phyloP scores from a whole-genome alignment of 2,888 invertebrate species.

The Saturnia pavonia region DNA sequence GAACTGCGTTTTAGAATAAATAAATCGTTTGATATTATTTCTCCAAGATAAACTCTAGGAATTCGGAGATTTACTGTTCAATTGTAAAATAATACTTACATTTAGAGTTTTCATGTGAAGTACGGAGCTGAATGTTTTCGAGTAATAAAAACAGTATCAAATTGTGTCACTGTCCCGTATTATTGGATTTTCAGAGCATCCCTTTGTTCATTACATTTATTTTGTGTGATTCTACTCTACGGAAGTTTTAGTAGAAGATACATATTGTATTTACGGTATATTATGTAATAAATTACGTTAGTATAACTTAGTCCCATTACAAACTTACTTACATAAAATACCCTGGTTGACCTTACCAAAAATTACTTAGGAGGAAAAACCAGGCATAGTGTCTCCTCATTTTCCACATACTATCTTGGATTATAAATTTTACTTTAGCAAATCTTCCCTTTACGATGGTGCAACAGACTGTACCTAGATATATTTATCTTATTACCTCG shows the following conservation, averaged over 20 bases:
- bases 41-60: too few species aligned
- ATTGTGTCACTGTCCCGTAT: not conserved
- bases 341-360: too few species aligned
- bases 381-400: not conserved
- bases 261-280: not conserved
- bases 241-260: not conserved
- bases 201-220: not conserved
- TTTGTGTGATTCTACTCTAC: not conserved
- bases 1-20: not conserved
- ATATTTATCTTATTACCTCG: too few species aligned
- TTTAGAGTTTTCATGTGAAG: not conserved
- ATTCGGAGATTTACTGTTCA: too few species aligned
- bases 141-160: not conserved
- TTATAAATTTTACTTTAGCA: conserved; percentile 25
- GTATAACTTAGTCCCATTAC: not conserved
- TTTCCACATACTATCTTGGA: not conserved
- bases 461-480: too few species aligned
- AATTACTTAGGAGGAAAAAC: not conserved
- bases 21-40: too few species aligned
- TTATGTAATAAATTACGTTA: not conserved
- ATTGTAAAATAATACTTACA: too few species aligned
- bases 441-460: too few species aligned
- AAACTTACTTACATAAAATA: not conserved
- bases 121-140: not conserved
- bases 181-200: not conserved